Evolutionary conservation across 2,888 invertebrate species (phyloP), one percentile per base, ranked within the genome.

Genomic region (Steinernema scapterisci): DNA sequence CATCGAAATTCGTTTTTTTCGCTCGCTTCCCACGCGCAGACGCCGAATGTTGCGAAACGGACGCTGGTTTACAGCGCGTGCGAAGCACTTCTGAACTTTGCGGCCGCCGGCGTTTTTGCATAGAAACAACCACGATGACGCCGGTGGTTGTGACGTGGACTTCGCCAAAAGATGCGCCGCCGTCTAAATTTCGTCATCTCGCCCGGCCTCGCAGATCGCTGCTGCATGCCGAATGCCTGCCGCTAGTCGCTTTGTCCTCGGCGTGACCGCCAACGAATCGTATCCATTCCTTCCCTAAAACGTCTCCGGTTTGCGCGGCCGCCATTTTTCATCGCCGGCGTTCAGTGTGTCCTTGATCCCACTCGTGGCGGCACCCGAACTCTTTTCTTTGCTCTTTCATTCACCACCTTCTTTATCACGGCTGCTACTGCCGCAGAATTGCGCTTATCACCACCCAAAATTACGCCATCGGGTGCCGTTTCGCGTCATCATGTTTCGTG

Each of bases 301-400:
- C 54, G 23, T 54, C 3, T 19, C 54, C 23, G 54, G 11, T 13
- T 23, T 16, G 21, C 16, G 21, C 54, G 21, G 54, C 23, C 25
- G 5, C 5, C 54, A 54, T 38, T 38, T 52, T 21, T 23, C 21
- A 48, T 19, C n/a, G 45, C 3, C 19, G 16, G 48, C 48, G 11
- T 23, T 52, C 2, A 19, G 11, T 21, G 19, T 23, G 52, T 19
- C 52, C 52, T 63, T 63, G 63, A 63, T 63, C 63, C 25, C 63
- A 11, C 11, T 11, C n/a, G 9, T 6, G 9, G 38, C 38, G 38
- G 38, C 38, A 6, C 38, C 38, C 21, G 63, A 63, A 63, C 27
- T 63, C 11, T 31, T 63, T 63, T 63, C 63, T 63, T 63, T 63
- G 63, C 63, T 63, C 63, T 31, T 63, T 63, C 31, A 13, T 38